Conservation (phyloP, 2,888 invertebrate genomes). For the Cepaea hortensis region DNA sequence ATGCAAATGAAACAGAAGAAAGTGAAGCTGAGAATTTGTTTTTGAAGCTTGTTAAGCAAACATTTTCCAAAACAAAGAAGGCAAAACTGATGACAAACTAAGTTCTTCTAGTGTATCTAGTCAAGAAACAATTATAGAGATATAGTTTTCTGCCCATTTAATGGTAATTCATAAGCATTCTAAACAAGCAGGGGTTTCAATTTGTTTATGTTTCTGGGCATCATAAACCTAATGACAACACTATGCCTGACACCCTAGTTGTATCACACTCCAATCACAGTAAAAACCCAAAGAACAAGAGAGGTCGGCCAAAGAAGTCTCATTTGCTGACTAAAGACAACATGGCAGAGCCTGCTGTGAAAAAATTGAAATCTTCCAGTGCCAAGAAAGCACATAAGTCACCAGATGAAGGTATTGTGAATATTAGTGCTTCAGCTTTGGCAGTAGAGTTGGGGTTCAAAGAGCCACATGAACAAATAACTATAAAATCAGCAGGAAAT, state of each 20-base stretch:
- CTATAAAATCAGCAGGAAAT: conserved; percentile 1
- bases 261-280: background rate
- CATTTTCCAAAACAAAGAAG: too few relatives aligned
- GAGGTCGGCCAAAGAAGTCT: conserved; percentile 8
- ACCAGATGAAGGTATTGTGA: background rate
- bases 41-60: too few relatives aligned
- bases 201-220: background rate
- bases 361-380: conserved; percentile 1
- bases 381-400: background rate
- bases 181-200: background rate
- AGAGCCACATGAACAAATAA: conserved; percentile 31
- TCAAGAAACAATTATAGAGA: too few relatives aligned
- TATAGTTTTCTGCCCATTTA: too few relatives aligned
- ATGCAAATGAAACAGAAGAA: too few relatives aligned
- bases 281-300: background rate
- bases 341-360: background rate
- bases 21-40: too few relatives aligned
- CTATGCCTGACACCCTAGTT: background rate
- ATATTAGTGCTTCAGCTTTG: conserved; percentile 18
- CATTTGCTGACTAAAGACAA: conserved; percentile 1
- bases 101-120: too few relatives aligned
- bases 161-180: too few relatives aligned
- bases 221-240: background rate
- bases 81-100: too few relatives aligned
- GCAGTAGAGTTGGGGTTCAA: conserved; percentile 21